These are phyloP conservation scores for Rhyacophila brunnea DNA, from an alignment of 1,140 invertebrate species.

Conservation along the genomic window DNA sequence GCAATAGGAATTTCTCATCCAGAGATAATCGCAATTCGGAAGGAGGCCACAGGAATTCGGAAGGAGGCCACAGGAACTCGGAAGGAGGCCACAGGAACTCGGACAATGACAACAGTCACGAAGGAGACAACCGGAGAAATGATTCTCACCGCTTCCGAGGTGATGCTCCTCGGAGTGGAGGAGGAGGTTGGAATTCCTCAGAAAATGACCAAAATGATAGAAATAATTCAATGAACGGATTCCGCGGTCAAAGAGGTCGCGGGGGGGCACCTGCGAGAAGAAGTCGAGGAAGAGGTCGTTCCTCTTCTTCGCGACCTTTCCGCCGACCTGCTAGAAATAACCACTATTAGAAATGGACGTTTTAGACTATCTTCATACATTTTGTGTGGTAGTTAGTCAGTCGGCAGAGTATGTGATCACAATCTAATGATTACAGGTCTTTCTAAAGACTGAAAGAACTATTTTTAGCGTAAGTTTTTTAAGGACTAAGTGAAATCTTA, in stretches of 20 bases:
- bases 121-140: constrained; percentile 23
- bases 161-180: constrained; percentile 32
- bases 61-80: constrained; percentile 3
- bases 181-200: constrained; percentile 27
- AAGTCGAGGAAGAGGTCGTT: constrained; percentile 37
- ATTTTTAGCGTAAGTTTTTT: not conserved
- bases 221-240: constrained; percentile 36
- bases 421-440: not conserved
- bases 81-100: constrained; percentile 5
- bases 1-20: constrained; percentile 12
- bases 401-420: not conserved
- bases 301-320: constrained; percentile 37
- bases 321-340: constrained; percentile 33
- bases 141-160: constrained; percentile 15
- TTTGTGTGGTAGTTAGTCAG: not conserved
- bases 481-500: too few relatives aligned
- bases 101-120: constrained; percentile 38
- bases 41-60: constrained; percentile 4
- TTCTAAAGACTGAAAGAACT: not conserved
- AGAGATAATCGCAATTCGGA: constrained; percentile 17
- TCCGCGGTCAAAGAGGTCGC: constrained; percentile 28
- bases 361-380: constrained; percentile 1
- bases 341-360: constrained; percentile 3
- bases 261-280: constrained; percentile 38
- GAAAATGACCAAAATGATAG: not conserved